Conservation (phyloP, 2,888 invertebrate genomes). For the Cyclophora albipunctata region DNA sequence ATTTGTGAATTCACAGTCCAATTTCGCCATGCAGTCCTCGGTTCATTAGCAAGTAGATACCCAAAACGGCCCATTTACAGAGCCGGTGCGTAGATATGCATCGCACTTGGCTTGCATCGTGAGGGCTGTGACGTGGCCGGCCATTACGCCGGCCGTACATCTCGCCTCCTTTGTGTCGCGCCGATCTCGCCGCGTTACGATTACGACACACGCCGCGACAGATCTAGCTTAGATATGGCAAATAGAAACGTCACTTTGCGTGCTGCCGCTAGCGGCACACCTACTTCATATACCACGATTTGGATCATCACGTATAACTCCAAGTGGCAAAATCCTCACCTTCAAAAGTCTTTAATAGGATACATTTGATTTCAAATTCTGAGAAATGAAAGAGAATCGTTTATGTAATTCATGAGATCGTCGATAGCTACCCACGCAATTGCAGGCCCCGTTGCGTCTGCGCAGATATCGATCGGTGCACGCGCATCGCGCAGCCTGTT, state of each 20-base stretch:
- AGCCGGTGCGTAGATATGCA: conserved; percentile 69
- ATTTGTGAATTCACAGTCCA: conserved; percentile 60
- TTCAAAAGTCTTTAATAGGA: conserved; percentile 29
- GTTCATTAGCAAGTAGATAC: conserved; percentile 73
- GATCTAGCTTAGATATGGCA: conserved; percentile 65
- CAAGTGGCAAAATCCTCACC: conserved; percentile 53
- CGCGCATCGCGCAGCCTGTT: conserved; percentile 38
- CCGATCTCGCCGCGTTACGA: conserved; percentile 64
- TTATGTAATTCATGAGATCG: conserved; percentile 56
- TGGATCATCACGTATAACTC: conserved; percentile 44
- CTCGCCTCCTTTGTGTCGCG: conserved; percentile 67
- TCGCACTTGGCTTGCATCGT: conserved; percentile 55
- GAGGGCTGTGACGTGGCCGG: conserved; percentile 59
- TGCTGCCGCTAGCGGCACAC: conserved; percentile 51
- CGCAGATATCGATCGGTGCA: conserved; percentile 52
- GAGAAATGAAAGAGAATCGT: conserved; percentile 31
- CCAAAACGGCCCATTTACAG: conserved; percentile 71
- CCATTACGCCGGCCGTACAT: conserved; percentile 66
- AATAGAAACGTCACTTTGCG: conserved; percentile 73
- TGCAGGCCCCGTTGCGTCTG: conserved; percentile 49
- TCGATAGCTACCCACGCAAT: conserved; percentile 45
- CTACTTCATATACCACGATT: conserved; percentile 38
- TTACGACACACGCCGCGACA: conserved; percentile 66
- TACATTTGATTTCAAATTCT: conserved; percentile 19
- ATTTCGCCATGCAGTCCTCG: conserved; percentile 54